phyloP scores from a whole-genome alignment of 2,797 vertebrate species.

The Myotis findleyi region DNA sequence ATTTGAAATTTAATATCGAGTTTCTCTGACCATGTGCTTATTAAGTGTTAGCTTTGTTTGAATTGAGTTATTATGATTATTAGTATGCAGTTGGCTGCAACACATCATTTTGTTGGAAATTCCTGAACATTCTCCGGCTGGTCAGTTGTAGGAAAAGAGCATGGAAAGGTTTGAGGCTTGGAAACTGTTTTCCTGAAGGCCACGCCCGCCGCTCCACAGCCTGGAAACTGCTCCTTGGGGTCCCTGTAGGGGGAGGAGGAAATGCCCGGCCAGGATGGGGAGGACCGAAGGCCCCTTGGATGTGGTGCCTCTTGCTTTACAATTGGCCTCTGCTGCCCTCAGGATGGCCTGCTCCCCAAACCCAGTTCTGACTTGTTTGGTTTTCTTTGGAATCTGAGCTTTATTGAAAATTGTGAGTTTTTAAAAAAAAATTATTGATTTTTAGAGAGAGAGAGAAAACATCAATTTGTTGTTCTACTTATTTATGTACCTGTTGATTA shows the following conservation, averaged over 20 bases:
- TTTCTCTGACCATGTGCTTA: background rate
- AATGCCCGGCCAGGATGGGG: background rate
- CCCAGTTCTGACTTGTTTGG: background rate
- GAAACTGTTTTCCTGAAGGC: background rate
- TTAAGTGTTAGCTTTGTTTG: background rate
- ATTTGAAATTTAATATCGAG: background rate
- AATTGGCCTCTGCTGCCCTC: background rate
- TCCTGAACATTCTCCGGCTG: no score
- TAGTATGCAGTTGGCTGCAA: fast-evolving
- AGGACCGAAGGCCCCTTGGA: background rate
- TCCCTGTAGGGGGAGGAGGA: background rate
- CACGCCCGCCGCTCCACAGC: fast-evolving
- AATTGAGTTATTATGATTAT: fast-evolving
- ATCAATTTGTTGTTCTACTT: no score
- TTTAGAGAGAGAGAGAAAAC: no score
- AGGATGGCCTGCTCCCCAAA: background rate
- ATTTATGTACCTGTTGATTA: no score
- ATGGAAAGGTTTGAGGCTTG: background rate
- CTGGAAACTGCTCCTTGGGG: background rate
- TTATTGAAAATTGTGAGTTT: background rate
- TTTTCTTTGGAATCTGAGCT: background rate
- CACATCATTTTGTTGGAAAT: background rate
- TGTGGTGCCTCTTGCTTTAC: background rate
- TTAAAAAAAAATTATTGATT: no score
- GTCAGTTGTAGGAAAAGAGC: background rate